These are phyloP conservation scores for Orientallactaga bullata DNA, from an alignment of 2,113 vertebrate species.

Conservation along the genomic window DNA sequence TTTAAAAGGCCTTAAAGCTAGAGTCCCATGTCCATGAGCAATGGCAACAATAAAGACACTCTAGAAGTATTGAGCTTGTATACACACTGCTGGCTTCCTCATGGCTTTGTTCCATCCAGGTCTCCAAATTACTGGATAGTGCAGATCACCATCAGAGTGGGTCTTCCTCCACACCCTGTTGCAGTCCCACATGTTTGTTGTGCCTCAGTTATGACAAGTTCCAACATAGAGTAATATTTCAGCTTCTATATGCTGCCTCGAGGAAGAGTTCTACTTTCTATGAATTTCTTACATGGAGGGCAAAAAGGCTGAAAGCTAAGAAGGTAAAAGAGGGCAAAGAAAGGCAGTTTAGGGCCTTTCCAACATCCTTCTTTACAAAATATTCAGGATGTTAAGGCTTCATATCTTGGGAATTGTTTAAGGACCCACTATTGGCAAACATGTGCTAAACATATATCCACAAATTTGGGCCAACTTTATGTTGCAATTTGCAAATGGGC, in stretches of 20 bases:
- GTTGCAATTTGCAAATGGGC: too few relatives aligned
- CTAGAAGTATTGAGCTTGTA: too few relatives aligned
- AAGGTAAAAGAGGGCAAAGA: neutral
- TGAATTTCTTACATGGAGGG: neutral
- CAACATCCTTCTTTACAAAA: neutral
- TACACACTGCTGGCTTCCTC: too few relatives aligned
- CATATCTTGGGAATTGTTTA: neutral
- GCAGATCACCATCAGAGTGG: neutral
- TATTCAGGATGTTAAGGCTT: neutral
- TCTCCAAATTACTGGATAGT: neutral
- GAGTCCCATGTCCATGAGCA: neutral
- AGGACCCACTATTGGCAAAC: too few relatives aligned
- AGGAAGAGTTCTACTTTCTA: neutral
- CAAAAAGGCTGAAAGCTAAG: neutral
- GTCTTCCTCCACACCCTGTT: neutral
- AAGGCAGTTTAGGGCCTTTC: neutral
- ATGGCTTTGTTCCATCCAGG: neutral
- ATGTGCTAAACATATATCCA: too few relatives aligned
- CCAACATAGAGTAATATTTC: neutral
- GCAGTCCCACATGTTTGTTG: accelerated
- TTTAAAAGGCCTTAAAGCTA: neutral
- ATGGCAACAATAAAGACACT: neutral
- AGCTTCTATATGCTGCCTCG: neutral
- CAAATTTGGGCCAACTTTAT: too few relatives aligned
- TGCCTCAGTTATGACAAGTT: neutral